A percentile compares a stretch with the other conserved stretches of the same genome.
Conservation (phyloP, 2,113 vertebrate species). For the Tricholaema leucomelas region DNA sequence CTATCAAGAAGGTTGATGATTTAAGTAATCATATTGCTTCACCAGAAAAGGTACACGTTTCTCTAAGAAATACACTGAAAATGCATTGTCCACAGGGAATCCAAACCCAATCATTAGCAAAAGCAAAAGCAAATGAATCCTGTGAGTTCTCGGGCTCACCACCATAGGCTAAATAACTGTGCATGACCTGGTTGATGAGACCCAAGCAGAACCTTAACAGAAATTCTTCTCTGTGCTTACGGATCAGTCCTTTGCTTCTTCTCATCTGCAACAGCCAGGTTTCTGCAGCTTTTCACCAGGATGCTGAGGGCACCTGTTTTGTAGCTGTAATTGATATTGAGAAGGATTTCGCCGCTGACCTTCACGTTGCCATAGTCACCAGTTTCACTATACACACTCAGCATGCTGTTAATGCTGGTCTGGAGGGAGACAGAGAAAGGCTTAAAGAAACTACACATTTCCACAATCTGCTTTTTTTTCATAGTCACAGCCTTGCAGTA, state of each 20-base stretch:
- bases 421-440: slow-evolving; percentile 63
- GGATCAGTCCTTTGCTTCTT: slow-evolving; percentile 91
- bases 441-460: not conserved
- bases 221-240: slow-evolving; percentile 76
- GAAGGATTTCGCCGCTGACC: slow-evolving; percentile 93
- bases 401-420: slow-evolving; percentile 95
- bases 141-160: not conserved
- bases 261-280: slow-evolving; percentile 92
- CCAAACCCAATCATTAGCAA: not conserved
- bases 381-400: slow-evolving; percentile 95
- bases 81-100: not conserved
- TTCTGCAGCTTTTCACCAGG: slow-evolving; percentile 91
- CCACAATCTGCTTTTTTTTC: not conserved
- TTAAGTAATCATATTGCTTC: not conserved
- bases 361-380: slow-evolving; percentile 94
- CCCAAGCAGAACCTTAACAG: not conserved
- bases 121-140: not conserved
- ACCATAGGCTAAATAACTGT: rapidly evolving
- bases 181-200: rapidly evolving
- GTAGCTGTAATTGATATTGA: slow-evolving; percentile 93
- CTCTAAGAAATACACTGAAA: not conserved
- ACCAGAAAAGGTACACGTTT: rapidly evolving
- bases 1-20: not conserved
- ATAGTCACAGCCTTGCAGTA: not conserved
- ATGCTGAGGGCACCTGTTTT: slow-evolving; percentile 93